Conservation (phyloP, 2,113 vertebrate genomes). For the Cyanoderma ruficeps region DNA sequence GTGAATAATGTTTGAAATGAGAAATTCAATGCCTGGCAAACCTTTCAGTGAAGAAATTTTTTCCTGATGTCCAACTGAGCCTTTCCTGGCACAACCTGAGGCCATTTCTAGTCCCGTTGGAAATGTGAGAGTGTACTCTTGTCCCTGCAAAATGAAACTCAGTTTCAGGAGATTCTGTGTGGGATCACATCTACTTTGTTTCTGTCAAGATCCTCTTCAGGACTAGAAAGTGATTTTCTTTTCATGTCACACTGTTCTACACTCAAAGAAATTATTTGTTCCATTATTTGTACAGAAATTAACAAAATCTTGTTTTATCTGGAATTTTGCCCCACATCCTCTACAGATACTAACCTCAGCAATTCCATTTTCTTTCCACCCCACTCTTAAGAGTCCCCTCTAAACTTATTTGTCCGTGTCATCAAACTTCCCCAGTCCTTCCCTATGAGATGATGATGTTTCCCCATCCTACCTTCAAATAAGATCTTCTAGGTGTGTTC, state of each 20-base stretch:
- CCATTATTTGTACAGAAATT: not conserved
- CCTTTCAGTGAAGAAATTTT: not conserved
- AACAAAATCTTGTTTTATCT: not conserved
- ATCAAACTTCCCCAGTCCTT: not conserved
- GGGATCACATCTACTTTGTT: not conserved
- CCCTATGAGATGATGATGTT: not conserved
- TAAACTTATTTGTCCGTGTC: rapidly evolving
- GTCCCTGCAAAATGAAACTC: not conserved
- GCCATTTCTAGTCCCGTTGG: not conserved
- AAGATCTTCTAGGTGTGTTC: not conserved
- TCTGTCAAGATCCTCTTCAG: not conserved
- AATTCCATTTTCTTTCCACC: not conserved
- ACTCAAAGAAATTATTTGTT: not conserved
- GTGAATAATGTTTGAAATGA: not conserved
- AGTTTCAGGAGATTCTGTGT: not conserved
- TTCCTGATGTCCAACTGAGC: not conserved
- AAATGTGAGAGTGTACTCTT: not conserved
- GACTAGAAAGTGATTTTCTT: not conserved
- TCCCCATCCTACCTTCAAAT: not conserved
- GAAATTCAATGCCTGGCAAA: not conserved
- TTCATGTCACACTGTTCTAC: not conserved
- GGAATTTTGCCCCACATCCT: not conserved
- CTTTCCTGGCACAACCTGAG: not conserved
- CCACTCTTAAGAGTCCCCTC: not conserved
- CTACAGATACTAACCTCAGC: not conserved